Percentiles rank a stretch among this genome's conserved stretches.
phyloP scores from a whole-genome alignment of 35 echinoderm and acorn worm genomes.

The Ophioderma brevispina region DNA sequence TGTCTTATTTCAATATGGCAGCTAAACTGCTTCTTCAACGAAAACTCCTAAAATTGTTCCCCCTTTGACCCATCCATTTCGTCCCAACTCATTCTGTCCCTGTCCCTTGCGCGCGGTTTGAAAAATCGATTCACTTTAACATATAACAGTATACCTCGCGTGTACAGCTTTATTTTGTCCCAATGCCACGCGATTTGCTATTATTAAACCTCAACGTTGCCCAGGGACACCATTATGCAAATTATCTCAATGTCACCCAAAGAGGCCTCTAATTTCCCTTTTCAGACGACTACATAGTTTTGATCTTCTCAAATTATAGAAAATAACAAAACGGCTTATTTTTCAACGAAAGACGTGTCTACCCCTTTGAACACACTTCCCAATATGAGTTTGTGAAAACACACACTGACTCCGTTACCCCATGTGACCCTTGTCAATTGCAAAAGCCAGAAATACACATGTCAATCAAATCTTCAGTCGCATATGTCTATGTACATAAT shows the following conservation, averaged over 20 bases:
- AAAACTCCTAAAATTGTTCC: background rate
- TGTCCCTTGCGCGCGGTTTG: background rate
- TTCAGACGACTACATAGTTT: background rate
- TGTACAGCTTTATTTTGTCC: background rate
- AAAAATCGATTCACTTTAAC: background rate
- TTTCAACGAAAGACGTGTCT: background rate
- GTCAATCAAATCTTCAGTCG: background rate
- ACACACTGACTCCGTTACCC: background rate
- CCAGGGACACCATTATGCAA: background rate
- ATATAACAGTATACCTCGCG: background rate
- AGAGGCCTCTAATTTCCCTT: background rate
- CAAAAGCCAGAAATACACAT: background rate
- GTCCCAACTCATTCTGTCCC: background rate
- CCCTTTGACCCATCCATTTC: background rate
- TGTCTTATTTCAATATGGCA: background rate
- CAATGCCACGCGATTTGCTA: too few species aligned
- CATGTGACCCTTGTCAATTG: slow-evolving; percentile 3
- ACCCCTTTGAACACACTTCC: background rate
- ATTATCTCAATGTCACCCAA: background rate
- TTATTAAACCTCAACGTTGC: background rate
- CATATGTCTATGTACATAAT: background rate
- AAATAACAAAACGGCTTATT: background rate
- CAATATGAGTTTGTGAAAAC: background rate
- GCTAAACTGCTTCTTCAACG: background rate
- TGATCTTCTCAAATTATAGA: background rate